Percentiles rank a stretch among this genome's conserved stretches.
These are phyloP conservation scores for Deroptyus accipitrinus DNA, from an alignment of 2,113 vertebrate genomes.

Conservation along the genomic window DNA sequence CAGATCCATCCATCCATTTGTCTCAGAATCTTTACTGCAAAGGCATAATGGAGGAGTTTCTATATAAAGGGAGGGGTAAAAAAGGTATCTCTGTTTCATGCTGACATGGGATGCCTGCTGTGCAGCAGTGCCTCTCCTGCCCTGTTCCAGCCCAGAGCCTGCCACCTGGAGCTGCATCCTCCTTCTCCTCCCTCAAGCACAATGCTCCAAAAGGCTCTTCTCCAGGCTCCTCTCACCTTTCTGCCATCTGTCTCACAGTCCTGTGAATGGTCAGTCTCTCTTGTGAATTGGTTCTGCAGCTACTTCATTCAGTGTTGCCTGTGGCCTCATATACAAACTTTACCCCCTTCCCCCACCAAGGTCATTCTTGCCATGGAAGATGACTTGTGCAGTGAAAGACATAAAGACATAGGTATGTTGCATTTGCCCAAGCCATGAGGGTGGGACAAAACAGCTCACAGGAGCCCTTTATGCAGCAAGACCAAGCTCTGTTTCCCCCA, in stretches of 20 bases:
- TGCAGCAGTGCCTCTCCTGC: background rate
- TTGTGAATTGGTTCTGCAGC: background rate
- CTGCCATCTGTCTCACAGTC: background rate
- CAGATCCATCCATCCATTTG: background rate
- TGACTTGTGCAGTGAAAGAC: background rate
- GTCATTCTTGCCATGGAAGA: background rate
- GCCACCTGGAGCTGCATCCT: background rate
- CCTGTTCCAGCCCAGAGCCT: background rate
- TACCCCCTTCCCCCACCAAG: background rate
- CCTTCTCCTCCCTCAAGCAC: background rate
- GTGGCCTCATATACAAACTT: too few species aligned
- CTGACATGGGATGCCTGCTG: background rate
- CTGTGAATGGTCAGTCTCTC: background rate
- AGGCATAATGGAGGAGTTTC: background rate
- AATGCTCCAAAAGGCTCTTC: too few species aligned
- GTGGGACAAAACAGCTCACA: background rate
- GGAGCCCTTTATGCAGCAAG: background rate
- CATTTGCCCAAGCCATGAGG: background rate
- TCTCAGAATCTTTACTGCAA: background rate
- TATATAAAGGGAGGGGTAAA: background rate
- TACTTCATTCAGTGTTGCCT: background rate
- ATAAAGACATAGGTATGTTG: background rate
- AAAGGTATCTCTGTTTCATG: background rate
- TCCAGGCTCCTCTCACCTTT: background rate
- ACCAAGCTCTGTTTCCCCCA: background rate